These are phyloP conservation scores for Volucella inflata DNA, from an alignment of 2,888 invertebrate genomes.

Conservation along the genomic window DNA sequence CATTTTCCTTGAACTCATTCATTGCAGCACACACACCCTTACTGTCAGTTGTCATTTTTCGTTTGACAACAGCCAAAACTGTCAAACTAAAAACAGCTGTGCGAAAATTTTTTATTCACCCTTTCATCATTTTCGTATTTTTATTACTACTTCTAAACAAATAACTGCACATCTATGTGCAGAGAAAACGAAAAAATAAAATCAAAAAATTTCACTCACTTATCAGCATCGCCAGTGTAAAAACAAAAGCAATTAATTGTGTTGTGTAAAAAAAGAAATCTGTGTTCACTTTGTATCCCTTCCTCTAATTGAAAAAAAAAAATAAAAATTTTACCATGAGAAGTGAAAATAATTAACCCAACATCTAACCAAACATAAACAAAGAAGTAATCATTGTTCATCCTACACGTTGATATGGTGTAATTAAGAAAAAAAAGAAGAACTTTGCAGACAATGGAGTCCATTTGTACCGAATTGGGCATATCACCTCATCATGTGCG, in stretches of 20 bases:
- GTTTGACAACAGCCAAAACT: constrained; percentile 25
- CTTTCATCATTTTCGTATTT: constrained; percentile 60
- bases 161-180: constrained; percentile 43
- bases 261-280: constrained; percentile 30
- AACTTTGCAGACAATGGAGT: constrained; percentile 85
- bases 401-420: constrained; percentile 42
- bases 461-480: constrained; percentile 88
- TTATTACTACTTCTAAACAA: constrained; percentile 73
- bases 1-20: constrained; percentile 10
- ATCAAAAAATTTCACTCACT: not conserved
- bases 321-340: constrained; percentile 32
- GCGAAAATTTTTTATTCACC: constrained; percentile 40
- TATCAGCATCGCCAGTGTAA: constrained; percentile 5
- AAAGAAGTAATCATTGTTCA: constrained; percentile 28
- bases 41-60: constrained; percentile 18
- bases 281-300: constrained; percentile 24
- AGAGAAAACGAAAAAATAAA: constrained; percentile 11
- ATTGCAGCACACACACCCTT: constrained; percentile 48
- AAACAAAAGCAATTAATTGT: constrained; percentile 22
- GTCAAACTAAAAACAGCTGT: constrained; percentile 65
- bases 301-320: no score
- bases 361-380: constrained; percentile 43
- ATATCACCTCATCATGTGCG: constrained; percentile 88
- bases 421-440: constrained; percentile 18
- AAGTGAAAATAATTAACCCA: constrained; percentile 14